Evolutionary conservation across 2,113 vertebrate species (phyloP).

Genomic region (Beaufortia kweichowensis): DNA sequence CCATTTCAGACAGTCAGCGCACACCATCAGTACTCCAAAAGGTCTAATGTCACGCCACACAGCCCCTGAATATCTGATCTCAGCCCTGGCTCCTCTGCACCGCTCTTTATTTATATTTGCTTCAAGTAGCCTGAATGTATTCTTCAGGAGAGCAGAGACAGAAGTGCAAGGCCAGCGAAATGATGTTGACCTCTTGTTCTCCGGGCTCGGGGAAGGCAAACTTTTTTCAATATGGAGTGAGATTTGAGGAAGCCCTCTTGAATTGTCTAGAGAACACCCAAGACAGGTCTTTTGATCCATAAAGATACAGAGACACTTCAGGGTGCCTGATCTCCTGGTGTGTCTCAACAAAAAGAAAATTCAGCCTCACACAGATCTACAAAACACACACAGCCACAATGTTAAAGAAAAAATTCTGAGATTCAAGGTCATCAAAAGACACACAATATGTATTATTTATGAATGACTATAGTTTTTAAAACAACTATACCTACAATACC

Average conservation of each 20-base stretch:
- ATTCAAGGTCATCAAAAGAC: neutral
- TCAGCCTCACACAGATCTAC: conserved; percentile 21
- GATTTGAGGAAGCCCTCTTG: conserved; percentile 37
- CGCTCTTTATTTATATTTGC: conserved; percentile 34
- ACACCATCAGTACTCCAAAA: conserved; percentile 47
- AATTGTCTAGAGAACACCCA: conserved; percentile 32
- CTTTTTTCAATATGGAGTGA: conserved; percentile 41
- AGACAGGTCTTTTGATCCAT: conserved; percentile 46
- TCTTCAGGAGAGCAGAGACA: conserved; percentile 36
- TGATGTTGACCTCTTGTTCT: conserved; percentile 37
- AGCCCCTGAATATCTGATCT: conserved; percentile 50
- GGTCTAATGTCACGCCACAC: conserved; percentile 40
- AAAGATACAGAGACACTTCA: conserved; percentile 48
- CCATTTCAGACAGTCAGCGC: conserved; percentile 43
- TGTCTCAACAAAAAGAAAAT: conserved; percentile 26
- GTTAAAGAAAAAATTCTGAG: conserved; percentile 26
- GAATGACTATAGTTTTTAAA: neutral
- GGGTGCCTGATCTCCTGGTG: conserved; percentile 39
- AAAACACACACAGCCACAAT: conserved; percentile 14
- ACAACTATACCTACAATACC: neutral
- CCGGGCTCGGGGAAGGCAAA: conserved; percentile 26
- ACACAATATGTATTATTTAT: neutral
- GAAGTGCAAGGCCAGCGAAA: conserved; percentile 37
- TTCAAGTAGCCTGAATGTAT: conserved; percentile 19
- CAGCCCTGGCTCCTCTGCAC: conserved; percentile 5